Conservation (phyloP, 1,140 invertebrate genomes). For the Wiebesia pumilae region DNA sequence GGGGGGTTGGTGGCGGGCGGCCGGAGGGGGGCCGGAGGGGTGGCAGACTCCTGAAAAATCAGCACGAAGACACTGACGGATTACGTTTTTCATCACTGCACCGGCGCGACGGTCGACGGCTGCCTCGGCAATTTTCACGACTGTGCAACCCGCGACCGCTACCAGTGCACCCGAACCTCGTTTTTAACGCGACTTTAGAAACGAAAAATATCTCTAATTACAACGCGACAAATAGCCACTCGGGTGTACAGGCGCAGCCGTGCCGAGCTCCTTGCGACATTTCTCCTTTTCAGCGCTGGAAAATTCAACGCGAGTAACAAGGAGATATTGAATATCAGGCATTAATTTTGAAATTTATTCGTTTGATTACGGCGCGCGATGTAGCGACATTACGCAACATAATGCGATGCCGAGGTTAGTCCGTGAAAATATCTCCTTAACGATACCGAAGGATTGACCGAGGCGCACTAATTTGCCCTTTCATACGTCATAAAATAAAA, state of each 20-base stretch:
- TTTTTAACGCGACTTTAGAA: too few species aligned
- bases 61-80: conserved; percentile 53
- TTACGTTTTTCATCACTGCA: conserved; percentile 51
- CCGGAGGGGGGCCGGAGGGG: background rate
- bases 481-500: background rate
- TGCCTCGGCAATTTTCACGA: background rate
- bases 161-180: too few species aligned
- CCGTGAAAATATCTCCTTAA: background rate
- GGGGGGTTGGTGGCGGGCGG: background rate
- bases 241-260: too few species aligned
- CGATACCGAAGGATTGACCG: background rate
- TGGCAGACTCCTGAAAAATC: conserved; percentile 28
- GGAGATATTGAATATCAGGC: background rate
- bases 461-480: background rate
- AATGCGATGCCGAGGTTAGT: too few species aligned
- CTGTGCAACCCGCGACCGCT: background rate
- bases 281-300: background rate
- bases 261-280: background rate
- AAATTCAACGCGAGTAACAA: background rate
- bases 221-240: background rate
- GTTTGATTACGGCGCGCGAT: background rate
- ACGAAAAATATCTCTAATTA: background rate
- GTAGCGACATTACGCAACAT: background rate
- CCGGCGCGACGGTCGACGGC: background rate
- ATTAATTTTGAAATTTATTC: background rate